Conservation (phyloP, 2,797 vertebrate species). For the Tiaroga cobitis region DNA sequence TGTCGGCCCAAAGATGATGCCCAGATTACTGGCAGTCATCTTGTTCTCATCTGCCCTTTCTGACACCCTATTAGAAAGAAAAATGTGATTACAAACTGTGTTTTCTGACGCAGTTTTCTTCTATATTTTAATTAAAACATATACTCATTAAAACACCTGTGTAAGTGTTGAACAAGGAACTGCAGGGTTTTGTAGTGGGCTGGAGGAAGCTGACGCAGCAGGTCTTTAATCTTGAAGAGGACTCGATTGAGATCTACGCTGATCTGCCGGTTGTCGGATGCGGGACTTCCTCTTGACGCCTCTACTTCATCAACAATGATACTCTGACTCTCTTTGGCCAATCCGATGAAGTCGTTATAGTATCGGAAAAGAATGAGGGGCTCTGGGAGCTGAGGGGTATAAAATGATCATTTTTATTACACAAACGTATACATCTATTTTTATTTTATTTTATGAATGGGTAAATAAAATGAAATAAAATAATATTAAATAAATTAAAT, state of each 20-base stretch:
- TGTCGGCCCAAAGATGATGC: slow-evolving; percentile 97
- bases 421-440: background rate
- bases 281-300: slow-evolving; percentile 58
- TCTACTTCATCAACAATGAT: slow-evolving; percentile 86
- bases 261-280: slow-evolving; percentile 60
- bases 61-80: slow-evolving; percentile 80
- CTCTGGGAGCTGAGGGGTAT: slow-evolving; percentile 87
- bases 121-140: background rate
- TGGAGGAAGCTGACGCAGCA: slow-evolving; percentile 88
- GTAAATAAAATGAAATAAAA: background rate
- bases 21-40: slow-evolving; percentile 97
- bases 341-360: slow-evolving; percentile 94
- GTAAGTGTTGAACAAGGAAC: slow-evolving; percentile 89
- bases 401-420: background rate
- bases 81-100: slow-evolving; percentile 9
- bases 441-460: background rate
- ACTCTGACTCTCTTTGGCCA: slow-evolving; percentile 92
- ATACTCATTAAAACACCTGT: slow-evolving; percentile 76
- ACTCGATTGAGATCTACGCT: slow-evolving; percentile 83
- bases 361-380: slow-evolving; percentile 92
- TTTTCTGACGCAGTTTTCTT: background rate
- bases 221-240: slow-evolving; percentile 90
- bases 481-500: background rate
- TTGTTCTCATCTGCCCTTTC: slow-evolving; percentile 95
- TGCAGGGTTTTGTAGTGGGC: slow-evolving; percentile 91